phyloP scores from a whole-genome alignment of 2,113 vertebrate genomes.

The Antidorcas marsupialis region DNA sequence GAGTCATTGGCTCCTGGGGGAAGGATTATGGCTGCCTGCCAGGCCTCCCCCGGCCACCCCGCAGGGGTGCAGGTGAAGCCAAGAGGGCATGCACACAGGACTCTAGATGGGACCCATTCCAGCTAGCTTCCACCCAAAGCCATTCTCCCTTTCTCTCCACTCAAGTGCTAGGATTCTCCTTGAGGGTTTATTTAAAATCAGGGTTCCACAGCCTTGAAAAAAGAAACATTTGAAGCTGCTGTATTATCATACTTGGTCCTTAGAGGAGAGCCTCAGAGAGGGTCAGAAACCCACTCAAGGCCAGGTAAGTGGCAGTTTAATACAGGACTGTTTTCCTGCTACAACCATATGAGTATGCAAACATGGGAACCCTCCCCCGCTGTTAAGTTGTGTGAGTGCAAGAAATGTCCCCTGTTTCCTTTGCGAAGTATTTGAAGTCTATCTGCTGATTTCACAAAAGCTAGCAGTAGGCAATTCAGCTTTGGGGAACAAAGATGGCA shows the following conservation, averaged over 20 bases:
- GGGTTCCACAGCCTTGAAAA: background rate
- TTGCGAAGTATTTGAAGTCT: background rate
- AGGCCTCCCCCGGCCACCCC: rapidly evolving
- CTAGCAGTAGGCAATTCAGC: background rate
- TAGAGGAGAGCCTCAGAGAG: background rate
- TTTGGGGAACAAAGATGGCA: background rate
- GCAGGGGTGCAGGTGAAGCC: background rate
- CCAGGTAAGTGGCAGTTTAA: background rate
- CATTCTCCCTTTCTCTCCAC: too few species aligned
- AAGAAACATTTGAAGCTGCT: background rate
- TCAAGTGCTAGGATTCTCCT: background rate
- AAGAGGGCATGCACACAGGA: background rate
- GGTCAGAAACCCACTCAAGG: background rate
- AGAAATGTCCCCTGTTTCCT: background rate
- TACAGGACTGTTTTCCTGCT: background rate
- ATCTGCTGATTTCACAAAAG: background rate
- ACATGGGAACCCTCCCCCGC: background rate
- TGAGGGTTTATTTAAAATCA: background rate
- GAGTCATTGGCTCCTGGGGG: background rate
- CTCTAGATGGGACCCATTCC: background rate
- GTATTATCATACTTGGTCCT: background rate
- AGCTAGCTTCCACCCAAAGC: background rate
- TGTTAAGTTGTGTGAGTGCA: background rate
- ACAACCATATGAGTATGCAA: background rate
- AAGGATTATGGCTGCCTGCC: too few species aligned